A percentile compares a stretch with the other conserved stretches of the same genome.
phyloP scores from a whole-genome alignment of 2,888 invertebrate genomes.

The Sthenelais limicola region DNA sequence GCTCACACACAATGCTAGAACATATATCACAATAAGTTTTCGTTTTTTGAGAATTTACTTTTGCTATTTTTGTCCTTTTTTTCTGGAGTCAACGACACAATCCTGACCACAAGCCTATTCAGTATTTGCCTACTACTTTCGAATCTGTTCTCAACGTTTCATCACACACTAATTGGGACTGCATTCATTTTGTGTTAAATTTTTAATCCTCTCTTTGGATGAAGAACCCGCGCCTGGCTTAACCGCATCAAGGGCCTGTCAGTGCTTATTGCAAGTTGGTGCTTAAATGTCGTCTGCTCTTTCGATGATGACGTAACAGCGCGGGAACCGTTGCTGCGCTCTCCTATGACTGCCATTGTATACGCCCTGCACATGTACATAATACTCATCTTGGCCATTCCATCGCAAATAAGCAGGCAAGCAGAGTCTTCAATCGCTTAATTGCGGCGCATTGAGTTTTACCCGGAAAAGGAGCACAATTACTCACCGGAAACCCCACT shows the following conservation, averaged over 20 bases:
- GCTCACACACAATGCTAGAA: no score
- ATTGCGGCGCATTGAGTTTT: neutral
- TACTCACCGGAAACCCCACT: slow-evolving; percentile 8
- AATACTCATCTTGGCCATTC: slow-evolving; percentile 26
- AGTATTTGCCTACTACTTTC: no score
- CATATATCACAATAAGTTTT: no score
- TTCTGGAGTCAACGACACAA: no score
- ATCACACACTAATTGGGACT: no score
- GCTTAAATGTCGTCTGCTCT: neutral
- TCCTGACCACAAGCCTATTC: no score
- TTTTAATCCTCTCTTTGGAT: slow-evolving; percentile 5
- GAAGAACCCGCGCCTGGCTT: neutral
- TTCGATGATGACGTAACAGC: neutral
- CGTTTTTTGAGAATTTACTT: no score
- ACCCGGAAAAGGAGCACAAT: slow-evolving; percentile 14
- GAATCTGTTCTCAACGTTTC: no score
- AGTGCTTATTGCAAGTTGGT: neutral
- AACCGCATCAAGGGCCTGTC: slow-evolving; percentile 9
- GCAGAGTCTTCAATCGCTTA: neutral
- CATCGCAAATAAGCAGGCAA: slow-evolving; percentile 19
- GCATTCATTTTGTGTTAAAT: slow-evolving; percentile 28
- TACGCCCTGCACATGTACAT: neutral
- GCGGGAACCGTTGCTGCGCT: slow-evolving; percentile 14
- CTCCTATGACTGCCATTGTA: no score
- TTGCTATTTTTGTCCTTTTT: no score